phyloP scores from a whole-genome alignment of 1,140 invertebrate genomes.

The Ceratitis capitata region DNA sequence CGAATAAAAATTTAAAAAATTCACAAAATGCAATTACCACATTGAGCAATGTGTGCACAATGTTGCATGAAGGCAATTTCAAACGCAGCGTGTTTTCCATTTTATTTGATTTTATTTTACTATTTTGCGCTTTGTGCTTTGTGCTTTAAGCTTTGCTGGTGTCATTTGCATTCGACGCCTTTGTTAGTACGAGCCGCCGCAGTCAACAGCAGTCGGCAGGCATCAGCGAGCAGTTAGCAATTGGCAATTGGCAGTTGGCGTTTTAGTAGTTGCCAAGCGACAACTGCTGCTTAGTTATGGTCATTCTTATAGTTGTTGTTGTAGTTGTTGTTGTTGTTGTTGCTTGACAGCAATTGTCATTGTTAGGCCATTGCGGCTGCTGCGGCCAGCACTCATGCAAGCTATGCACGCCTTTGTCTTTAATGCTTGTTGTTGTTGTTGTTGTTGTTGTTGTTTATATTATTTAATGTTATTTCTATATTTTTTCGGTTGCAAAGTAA shows the following conservation, averaged over 20 bases:
- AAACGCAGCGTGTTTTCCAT: conserved; percentile 9
- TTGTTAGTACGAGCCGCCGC: background rate
- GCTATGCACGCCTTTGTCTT: background rate
- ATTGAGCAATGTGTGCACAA: conserved; percentile 24
- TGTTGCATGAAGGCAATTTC: conserved; percentile 14
- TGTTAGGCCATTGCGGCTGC: background rate
- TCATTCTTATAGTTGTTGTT: background rate
- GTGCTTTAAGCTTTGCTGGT: too few relatives aligned
- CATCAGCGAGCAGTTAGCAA: background rate
- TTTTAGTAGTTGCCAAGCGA: background rate
- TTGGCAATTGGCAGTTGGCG: background rate
- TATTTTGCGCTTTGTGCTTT: too few relatives aligned
- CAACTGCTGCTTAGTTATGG: background rate
- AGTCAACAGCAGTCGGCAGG: background rate
- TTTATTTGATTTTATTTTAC: too few relatives aligned
- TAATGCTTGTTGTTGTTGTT: background rate
- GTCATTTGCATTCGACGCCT: background rate
- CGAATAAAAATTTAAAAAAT: conserved; percentile 24
- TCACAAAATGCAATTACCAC: conserved; percentile 36
- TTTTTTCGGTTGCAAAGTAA: too few relatives aligned
- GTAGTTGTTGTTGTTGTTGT: background rate
- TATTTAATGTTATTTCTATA: conserved; percentile 25
- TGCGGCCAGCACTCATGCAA: background rate
- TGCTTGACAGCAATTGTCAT: background rate
- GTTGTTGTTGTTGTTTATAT: background rate